Conservation (phyloP, 2,888 invertebrate genomes). For the Cantharis lateralis region DNA sequence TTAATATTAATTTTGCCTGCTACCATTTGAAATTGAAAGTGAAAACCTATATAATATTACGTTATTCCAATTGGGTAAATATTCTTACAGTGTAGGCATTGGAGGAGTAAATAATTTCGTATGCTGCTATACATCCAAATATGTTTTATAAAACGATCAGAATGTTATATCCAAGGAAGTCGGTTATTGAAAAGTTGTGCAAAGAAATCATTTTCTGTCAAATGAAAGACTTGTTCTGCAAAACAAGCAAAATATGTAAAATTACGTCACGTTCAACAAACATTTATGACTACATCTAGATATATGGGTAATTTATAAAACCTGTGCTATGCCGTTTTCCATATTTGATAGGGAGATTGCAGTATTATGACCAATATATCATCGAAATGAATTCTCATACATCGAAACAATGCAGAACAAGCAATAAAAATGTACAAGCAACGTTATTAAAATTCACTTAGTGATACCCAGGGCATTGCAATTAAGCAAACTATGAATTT, state of each 20-base stretch:
- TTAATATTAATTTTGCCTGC: background rate
- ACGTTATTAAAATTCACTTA: conserved; percentile 40
- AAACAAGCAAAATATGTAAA: conserved; percentile 22
- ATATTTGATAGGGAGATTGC: conserved; percentile 43
- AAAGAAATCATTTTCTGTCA: background rate
- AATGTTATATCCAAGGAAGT: background rate
- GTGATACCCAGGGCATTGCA: conserved; percentile 12
- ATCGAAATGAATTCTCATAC: conserved; percentile 39
- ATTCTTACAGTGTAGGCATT: background rate
- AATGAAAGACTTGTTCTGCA: conserved; percentile 6
- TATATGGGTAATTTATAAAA: conserved; percentile 42
- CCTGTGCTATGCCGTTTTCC: conserved; percentile 38
- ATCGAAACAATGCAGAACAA: conserved; percentile 31
- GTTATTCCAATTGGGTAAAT: background rate
- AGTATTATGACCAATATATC: conserved; percentile 43
- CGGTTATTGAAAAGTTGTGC: background rate
- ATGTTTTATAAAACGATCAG: background rate
- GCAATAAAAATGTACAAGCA: conserved; percentile 34
- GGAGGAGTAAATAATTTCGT: background rate
- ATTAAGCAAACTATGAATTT: conserved; percentile 10
- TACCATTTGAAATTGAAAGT: background rate
- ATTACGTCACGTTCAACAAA: conserved; percentile 34
- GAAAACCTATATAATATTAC: background rate
- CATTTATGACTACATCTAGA: conserved; percentile 38
- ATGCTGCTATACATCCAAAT: background rate